Evolutionary conservation across 2,888 invertebrate genomes (phyloP), one percentile per base, ranked within the genome.

Genomic region (Caenorhabditis angaria): DNA sequence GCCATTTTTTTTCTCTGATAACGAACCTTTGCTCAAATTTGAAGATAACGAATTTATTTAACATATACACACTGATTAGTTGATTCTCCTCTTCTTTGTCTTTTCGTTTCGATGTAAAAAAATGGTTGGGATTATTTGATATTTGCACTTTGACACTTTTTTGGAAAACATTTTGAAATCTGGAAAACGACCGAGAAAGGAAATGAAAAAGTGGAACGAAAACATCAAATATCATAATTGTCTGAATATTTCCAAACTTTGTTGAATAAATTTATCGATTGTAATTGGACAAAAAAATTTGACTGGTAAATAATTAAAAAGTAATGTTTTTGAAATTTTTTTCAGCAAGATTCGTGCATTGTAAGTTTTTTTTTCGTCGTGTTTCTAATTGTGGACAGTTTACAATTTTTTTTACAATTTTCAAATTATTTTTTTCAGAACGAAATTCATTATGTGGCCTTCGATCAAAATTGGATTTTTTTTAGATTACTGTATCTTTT

Each of bases 51-150:
- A 41, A 58, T 41, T 58, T 25, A 22, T 59, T 48, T 58, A 35
- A 35, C 54, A 61, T 55, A 65, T 65, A 65, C 58, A 59, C 58
- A 53, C 55, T 65, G 65, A 65, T 66, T 61, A 66, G 61, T 61
- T 50, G 61, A 56, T 54, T 60, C 58, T 35, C 54, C 65, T 58
- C 50, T 64, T 51, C 54, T 57, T 35, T 60, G 27, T 28, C 28
- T 29, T 47, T 24, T 54, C 14, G 50, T 22, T 53, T 53, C 14
- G 18, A 41, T 41, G 14, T 32, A 32, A 32, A 5, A 41, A 18
- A 41, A 41, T 18, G 18, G 10, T 18, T 41, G 18, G 8, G 6
- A 41, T 2, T 18, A 41, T 18, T 14, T 8, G 6, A 32, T 5
- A 8, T 8, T 8, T 32, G 32, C 5, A 32, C 32, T 32, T 32